Percentiles rank a stretch among this genome's conserved stretches.
phyloP scores from a whole-genome alignment of 2,888 invertebrate genomes.

The Volucella zonaria region DNA sequence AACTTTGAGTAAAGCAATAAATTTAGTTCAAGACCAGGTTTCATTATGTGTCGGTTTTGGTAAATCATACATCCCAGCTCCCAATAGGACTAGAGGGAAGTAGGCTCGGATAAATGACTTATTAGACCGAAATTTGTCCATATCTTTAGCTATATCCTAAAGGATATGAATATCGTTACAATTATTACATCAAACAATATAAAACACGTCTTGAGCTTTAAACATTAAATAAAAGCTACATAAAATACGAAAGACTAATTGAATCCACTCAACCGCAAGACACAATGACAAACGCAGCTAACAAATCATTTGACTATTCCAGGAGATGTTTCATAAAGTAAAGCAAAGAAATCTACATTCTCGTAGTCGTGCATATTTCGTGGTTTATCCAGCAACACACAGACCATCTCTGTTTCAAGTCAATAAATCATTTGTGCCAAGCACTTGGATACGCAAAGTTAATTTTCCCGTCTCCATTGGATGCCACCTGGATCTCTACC shows the following conservation, averaged over 20 bases:
- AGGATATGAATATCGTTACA: too few species aligned
- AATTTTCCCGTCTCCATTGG: constrained; percentile 32
- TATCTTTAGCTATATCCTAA: too few species aligned
- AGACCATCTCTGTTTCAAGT: constrained; percentile 34
- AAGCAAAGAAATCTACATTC: constrained; percentile 19
- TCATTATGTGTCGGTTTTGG: too few species aligned
- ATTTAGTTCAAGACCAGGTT: too few species aligned
- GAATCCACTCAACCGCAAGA: constrained; percentile 36
- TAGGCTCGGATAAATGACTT: too few species aligned
- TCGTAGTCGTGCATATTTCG: constrained; percentile 9
- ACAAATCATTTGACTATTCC: constrained; percentile 28
- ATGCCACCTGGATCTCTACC: constrained; percentile 6
- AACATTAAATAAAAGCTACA: too few species aligned
- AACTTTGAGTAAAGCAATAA: too few species aligned
- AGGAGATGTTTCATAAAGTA: neutral
- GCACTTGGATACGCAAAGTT: constrained; percentile 45
- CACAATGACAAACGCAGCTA: constrained; percentile 50
- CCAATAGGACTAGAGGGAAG: too few species aligned
- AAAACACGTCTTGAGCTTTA: too few species aligned
- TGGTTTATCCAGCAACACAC: constrained; percentile 18
- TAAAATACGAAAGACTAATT: neutral
- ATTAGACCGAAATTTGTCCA: too few species aligned
- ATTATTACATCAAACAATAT: too few species aligned
- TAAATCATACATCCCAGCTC: too few species aligned
- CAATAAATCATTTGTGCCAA: constrained; percentile 55